These are phyloP conservation scores for Petrolisthes cinctipes DNA, from an alignment of 2,888 invertebrate species.

Conservation along the genomic window DNA sequence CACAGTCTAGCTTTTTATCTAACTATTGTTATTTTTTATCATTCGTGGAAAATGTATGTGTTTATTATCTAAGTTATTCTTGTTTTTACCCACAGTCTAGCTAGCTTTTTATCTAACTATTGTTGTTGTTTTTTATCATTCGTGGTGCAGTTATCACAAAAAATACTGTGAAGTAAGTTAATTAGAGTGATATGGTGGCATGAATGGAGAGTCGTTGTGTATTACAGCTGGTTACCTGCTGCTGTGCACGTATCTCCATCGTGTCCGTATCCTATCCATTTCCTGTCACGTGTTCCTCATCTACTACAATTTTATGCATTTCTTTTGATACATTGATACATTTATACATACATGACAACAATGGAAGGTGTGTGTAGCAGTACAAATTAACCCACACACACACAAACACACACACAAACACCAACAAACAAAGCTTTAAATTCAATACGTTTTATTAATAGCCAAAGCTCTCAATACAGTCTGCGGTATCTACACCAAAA, in stretches of 20 bases:
- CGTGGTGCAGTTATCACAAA: too few species aligned
- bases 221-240: neutral
- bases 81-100: too few species aligned
- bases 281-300: neutral
- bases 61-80: too few species aligned
- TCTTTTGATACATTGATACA: neutral
- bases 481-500: conserved; percentile 51
- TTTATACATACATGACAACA: neutral
- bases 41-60: too few species aligned
- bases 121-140: too few species aligned
- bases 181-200: too few species aligned
- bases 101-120: too few species aligned
- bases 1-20: too few species aligned
- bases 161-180: too few species aligned
- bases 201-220: too few species aligned
- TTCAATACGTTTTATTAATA: neutral
- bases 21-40: too few species aligned
- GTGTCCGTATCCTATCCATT: neutral
- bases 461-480: conserved; percentile 16
- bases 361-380: neutral
- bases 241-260: neutral
- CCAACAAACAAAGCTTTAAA: neutral
- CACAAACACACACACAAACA: neutral
- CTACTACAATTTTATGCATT: neutral
- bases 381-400: neutral